Base-by-base conservation (phyloP, 1,140 invertebrate genomes). In the Drosophila sucinea region DNA sequence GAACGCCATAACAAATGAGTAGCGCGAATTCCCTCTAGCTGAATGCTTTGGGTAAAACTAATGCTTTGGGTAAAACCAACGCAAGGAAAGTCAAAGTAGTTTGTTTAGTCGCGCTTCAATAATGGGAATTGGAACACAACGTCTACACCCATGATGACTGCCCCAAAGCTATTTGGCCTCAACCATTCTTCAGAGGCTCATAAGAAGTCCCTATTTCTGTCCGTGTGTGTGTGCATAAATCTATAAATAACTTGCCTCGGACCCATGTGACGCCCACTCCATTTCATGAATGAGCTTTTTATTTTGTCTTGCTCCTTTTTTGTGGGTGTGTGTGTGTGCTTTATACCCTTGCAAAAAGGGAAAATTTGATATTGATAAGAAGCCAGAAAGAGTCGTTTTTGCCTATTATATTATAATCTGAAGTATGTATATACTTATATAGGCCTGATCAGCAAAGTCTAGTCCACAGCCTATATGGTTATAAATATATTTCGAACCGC, bases 231-330 rank as follows among this genome's bases (percentile, higher is more conserved):
- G 63, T 10, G 72, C 77, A 72, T 73, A 79, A 79, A 82, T 86
- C 79, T 87, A 87, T 76, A 87, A 87, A 86, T 82, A 86, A 60
- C 75, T 75, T 33, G 40, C n/a, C 41, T 54, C 2, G 23, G 23
- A 30, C 30, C 38, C 66, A 1, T 25, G 10, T 23, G 4, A 25
- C 44, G 23, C 17, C 44, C 44, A 47, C 44, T 47, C 23, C 7
- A 47, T 47, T 47, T 47, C 2, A 47, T 27, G n/a, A n/a, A 11
- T 4, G 40, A 11, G 11, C 40, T 41, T 41, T 41, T 17, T 17
- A 17, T 10, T 38, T 11, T 38, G 8, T 2, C 40, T 41, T 41
- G 11, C 4, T n/a, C 3, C 4, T 17, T n/a, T 4, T 41, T 11
- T 17, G n/a, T 17, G n/a, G n/a, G 11, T 41, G 6, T 41, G n/a